Percentiles rank a stretch among this genome's conserved stretches.
These are phyloP conservation scores for Xylophagus ater DNA, from an alignment of 2,888 invertebrate species.

Conservation along the genomic window DNA sequence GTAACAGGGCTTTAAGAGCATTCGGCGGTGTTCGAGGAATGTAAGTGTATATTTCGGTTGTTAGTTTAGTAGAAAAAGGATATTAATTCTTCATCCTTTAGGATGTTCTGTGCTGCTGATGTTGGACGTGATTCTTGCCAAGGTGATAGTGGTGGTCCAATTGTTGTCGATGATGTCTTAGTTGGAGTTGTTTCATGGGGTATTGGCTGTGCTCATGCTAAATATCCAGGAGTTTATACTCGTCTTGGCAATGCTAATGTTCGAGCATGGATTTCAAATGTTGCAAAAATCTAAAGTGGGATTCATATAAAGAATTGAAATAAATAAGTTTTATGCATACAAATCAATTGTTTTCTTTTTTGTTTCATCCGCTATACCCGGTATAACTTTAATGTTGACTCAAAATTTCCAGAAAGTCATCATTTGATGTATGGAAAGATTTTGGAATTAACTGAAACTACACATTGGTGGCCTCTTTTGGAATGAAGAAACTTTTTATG, in stretches of 20 bases:
- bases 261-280: conserved; percentile 12
- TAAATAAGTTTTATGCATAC: too few relatives aligned
- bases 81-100: too few relatives aligned
- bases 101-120: conserved; percentile 16
- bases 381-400: too few relatives aligned
- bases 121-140: conserved; percentile 15
- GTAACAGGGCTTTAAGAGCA: conserved; percentile 9
- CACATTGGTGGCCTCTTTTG: too few relatives aligned
- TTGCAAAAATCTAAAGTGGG: conserved; percentile 10
- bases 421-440: too few relatives aligned
- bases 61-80: too few relatives aligned
- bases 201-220: conserved; percentile 13
- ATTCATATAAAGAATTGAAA: too few relatives aligned
- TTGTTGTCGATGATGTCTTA: conserved; percentile 12
- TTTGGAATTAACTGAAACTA: too few relatives aligned
- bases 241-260: conserved; percentile 13
- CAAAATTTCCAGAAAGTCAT: too few relatives aligned
- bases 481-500: too few relatives aligned
- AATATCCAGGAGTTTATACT: conserved; percentile 15
- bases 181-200: conserved; percentile 15
- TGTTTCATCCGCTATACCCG: too few relatives aligned
- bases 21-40: conserved; percentile 13
- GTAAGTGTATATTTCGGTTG: conserved; percentile 11
- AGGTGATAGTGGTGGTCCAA: conserved; percentile 17
- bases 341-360: too few relatives aligned